Evolutionary conservation across 2,888 invertebrate species (phyloP).

Genomic region (Quadriops clusia): DNA sequence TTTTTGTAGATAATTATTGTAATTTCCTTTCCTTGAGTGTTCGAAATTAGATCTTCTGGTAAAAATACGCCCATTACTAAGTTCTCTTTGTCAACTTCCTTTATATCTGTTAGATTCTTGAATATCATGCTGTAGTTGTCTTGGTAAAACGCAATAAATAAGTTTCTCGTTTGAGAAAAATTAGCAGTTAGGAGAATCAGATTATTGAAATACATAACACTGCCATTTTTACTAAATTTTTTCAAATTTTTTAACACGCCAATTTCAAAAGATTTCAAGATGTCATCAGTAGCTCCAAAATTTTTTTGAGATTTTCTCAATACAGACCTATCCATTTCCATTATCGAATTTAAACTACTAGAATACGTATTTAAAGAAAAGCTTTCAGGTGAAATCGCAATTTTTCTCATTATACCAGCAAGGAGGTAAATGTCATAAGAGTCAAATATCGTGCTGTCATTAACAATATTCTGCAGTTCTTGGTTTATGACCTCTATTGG

Average conservation of each 20-base stretch:
- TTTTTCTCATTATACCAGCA: constrained; percentile 18
- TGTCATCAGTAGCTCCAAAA: constrained; percentile 50
- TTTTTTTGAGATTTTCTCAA: constrained; percentile 32
- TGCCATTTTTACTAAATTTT: background rate
- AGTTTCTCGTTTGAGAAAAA: constrained; percentile 3
- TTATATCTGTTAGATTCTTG: too few species aligned
- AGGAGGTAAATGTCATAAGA: constrained; percentile 15
- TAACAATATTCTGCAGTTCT: constrained; percentile 9
- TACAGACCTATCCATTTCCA: constrained; percentile 37
- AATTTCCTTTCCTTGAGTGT: too few species aligned
- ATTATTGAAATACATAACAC: constrained; percentile 7
- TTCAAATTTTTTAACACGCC: constrained; percentile 33
- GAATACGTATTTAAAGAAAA: constrained; percentile 27
- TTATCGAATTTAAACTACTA: constrained; percentile 39
- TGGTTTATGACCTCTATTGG: constrained; percentile 5
- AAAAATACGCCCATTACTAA: too few species aligned
- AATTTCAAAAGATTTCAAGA: constrained; percentile 45
- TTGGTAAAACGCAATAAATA: too few species aligned
- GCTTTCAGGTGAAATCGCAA: constrained; percentile 5
- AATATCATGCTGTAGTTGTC: too few species aligned
- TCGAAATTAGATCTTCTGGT: too few species aligned
- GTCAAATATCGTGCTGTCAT: constrained; percentile 5
- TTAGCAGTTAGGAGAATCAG: constrained; percentile 5
- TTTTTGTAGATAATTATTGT: too few species aligned
- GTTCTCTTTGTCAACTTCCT: too few species aligned